A percentile compares a stretch with the other conserved stretches of the same genome.
Conservation (phyloP, 2,888 invertebrate species). For the Pherbina coryleti region DNA sequence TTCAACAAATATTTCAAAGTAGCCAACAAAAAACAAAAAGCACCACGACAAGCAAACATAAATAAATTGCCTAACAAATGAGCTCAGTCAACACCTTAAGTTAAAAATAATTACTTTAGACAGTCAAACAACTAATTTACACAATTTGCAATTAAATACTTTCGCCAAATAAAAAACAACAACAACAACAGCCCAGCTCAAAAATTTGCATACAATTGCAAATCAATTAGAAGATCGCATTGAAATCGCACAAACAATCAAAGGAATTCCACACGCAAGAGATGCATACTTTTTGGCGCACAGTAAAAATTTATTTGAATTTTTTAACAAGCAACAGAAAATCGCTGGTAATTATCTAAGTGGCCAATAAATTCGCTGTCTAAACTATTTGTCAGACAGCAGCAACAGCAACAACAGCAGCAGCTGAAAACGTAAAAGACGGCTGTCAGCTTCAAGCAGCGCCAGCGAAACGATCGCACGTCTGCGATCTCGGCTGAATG, state of each 20-base stretch:
- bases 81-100: slow-evolving; percentile 44
- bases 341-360: slow-evolving; percentile 64
- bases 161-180: slow-evolving; percentile 36
- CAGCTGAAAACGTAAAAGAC: slow-evolving; percentile 22
- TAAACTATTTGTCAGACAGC: slow-evolving; percentile 67
- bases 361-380: slow-evolving; percentile 70
- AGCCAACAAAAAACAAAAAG: neutral
- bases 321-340: neutral
- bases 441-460: slow-evolving; percentile 18
- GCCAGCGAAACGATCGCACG: slow-evolving; percentile 8
- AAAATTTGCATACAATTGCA: slow-evolving; percentile 57
- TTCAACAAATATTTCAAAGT: slow-evolving; percentile 1
- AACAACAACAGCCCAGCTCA: neutral
- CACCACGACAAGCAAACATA: neutral
- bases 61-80: slow-evolving; percentile 39
- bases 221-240: slow-evolving; percentile 48
- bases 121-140: slow-evolving; percentile 14
- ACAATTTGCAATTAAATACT: slow-evolving; percentile 33
- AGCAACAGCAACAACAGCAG: slow-evolving; percentile 43
- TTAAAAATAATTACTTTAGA: slow-evolving; percentile 14
- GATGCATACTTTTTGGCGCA: slow-evolving; percentile 15
- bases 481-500: slow-evolving; percentile 5
- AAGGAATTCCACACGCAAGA: slow-evolving; percentile 32
- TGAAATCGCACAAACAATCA: slow-evolving; percentile 6
- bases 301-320: neutral